Evolutionary conservation across 2,797 vertebrate species (phyloP).

Genomic region (Todus mexicanus): DNA sequence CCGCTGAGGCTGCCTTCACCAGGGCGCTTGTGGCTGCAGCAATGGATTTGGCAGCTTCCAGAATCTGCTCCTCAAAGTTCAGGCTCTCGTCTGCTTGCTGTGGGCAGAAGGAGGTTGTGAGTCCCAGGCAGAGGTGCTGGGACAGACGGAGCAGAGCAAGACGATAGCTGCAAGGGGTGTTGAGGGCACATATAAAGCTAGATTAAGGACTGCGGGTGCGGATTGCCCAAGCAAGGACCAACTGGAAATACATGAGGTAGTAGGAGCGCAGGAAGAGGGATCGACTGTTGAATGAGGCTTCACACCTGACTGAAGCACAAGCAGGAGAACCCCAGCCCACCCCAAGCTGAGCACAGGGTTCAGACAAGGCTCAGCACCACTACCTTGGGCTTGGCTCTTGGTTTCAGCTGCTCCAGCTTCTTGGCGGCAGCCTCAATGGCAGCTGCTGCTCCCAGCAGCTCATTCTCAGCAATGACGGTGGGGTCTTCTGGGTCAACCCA

Average conservation of each 20-base stretch:
- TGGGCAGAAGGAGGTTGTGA: background rate
- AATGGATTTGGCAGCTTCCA: slow-evolving; percentile 95
- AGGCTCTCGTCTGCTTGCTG: slow-evolving; percentile 95
- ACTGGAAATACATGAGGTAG: background rate
- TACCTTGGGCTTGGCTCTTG: slow-evolving; percentile 88
- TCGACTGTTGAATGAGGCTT: background rate
- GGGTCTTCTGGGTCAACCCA: slow-evolving; percentile 91
- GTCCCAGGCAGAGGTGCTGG: background rate
- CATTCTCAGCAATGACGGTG: slow-evolving; percentile 88
- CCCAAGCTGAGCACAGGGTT: background rate
- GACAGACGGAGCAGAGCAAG: background rate
- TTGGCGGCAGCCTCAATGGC: slow-evolving; percentile 90
- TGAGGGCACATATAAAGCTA: background rate
- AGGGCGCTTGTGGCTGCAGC: slow-evolving; percentile 93
- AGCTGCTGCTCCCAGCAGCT: slow-evolving; percentile 85
- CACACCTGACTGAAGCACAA: background rate
- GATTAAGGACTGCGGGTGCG: background rate
- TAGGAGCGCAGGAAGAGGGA: background rate
- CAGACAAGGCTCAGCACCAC: background rate
- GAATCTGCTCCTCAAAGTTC: slow-evolving; percentile 96
- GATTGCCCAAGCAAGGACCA: background rate
- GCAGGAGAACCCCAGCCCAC: background rate
- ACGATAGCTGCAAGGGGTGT: background rate
- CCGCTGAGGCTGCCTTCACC: slow-evolving; percentile 93
- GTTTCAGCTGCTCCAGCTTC: slow-evolving; percentile 89